phyloP scores from a whole-genome alignment of 2,888 invertebrate genomes.

The Pegoplata infirma region DNA sequence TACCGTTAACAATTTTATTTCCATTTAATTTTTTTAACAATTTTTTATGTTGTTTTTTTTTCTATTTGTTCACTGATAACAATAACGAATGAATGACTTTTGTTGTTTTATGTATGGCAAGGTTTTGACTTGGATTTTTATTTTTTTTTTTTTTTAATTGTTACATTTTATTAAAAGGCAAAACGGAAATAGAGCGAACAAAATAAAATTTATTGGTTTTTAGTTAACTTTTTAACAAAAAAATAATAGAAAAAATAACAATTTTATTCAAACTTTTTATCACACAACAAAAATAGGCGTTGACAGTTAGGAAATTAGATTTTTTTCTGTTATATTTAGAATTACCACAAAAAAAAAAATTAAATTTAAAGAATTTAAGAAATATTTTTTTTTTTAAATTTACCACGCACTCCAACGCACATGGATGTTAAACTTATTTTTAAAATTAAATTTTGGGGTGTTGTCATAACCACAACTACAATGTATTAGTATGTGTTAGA shows the following conservation, averaged over 20 bases:
- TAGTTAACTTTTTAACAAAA: slow-evolving; percentile 46
- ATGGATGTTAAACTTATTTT: background rate
- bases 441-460: background rate
- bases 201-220: slow-evolving; percentile 49
- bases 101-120: background rate
- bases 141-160: background rate
- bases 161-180: slow-evolving; percentile 35
- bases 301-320: background rate
- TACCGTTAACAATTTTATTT: slow-evolving; percentile 39
- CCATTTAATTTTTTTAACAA: slow-evolving; percentile 27
- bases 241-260: too few species aligned
- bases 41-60: slow-evolving; percentile 11
- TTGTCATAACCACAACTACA: background rate
- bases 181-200: slow-evolving; percentile 42
- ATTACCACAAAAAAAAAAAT: too few species aligned
- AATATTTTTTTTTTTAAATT: background rate
- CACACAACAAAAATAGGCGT: background rate
- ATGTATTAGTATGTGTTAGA: too few species aligned
- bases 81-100: slow-evolving; percentile 37
- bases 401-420: background rate
- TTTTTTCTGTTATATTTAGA: too few species aligned
- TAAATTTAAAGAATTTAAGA: slow-evolving; percentile 7
- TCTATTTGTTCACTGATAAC: background rate
- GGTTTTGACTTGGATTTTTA: too few species aligned
- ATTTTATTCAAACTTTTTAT: background rate